Base-by-base conservation (phyloP, 2,888 invertebrate genomes). In the Rhogogaster chlorosoma region DNA sequence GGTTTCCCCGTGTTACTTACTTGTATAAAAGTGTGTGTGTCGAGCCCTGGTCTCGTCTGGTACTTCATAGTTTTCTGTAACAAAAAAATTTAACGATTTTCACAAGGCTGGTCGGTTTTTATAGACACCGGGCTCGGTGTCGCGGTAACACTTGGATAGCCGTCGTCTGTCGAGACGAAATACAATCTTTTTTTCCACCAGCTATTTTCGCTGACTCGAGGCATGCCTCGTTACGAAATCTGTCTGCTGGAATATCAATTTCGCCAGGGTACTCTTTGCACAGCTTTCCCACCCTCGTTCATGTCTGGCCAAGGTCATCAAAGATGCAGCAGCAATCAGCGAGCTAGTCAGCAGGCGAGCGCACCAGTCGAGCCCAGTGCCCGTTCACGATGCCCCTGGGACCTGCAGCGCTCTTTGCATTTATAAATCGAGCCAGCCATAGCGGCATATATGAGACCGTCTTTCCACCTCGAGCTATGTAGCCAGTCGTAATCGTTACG, bases 311-410 rank as follows among this genome's bases (percentile, higher is more conserved):
- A 91, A 91, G 92, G 91, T 93, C 93, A 93, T 93, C 93, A 93
- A 93, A 93, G 91, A 93, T 93, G 93, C 92, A 93, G 87, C 91
- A 93, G 93, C 93, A 93, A 93, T 93, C 93, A 93, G 91, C 91
- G 90, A 90, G 92, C 93, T 91, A 91, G 92, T 92, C 92, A 90
- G 88, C 90, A 90, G 89, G 89, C 90, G 90, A 88, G 89, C 90
- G 89, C 90, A 89, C 90, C 87, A 89, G 90, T 89, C 84, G 42
- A 78, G 83, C 83, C 61, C 49, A 64, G 83, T 45, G 67, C 77
- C 49, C 42, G 12, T 57, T 57, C 84, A 84, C 87, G 85, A 85
- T 85, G 89, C 89, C 90, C 87, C 89, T 86, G 91, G 90, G 90
- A 90, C 89, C 88, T 89, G 88, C 88, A 84, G n/a, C 83, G 89